Evolutionary conservation across 2,113 vertebrate species (phyloP), one percentile per base, ranked within the genome.

Genomic region (Ceratotherium simum): DNA sequence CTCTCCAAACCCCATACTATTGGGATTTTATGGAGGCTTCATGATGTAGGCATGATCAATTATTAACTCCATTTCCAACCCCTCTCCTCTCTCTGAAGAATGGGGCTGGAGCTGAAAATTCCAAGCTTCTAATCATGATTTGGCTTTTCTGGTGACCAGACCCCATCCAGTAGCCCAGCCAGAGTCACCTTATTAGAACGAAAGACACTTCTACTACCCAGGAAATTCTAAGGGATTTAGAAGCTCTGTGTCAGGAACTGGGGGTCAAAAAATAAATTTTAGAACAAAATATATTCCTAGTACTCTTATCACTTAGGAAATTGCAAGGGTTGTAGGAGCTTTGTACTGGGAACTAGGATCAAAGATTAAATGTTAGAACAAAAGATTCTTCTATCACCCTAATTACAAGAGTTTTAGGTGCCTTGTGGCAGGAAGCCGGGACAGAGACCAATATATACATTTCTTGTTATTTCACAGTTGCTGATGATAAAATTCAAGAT

Each of bases 401-500:
- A 60, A 51, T 84, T 84, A 76, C 12, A 39, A 84, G 6, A 33
- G 39, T 67, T 90, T 48, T 51, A 60, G 25, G 51, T 60, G 16
- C 46, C 20, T 4, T 51, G 31, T 84, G 33, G 85, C 33, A 62
- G 48, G 48, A 48, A 48, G 8, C 10, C 8, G 48, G 48, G 48
- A 11, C 48, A 48, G 10, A 48, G 48, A 48, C 2, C 7, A 48
- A 48, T 48, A 48, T 48, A 48, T 48, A 11, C 48, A 48, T 27
- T 54, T 29, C 46, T 90, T 84, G 39, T 46, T 85, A n/a, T 91
- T 31, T 81, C 76, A 20, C 27, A 21, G 6, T 64, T 67, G 36
- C 31, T 27, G 72, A 17, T 67, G 62, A 54, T 51, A 80, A 93
- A 88, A 80, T 69, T 93, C 18, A 95, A 91, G 21, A 75, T 89